Evolutionary conservation across 2,888 invertebrate genomes (phyloP).

Genomic region (Oscheius sp.): DNA sequence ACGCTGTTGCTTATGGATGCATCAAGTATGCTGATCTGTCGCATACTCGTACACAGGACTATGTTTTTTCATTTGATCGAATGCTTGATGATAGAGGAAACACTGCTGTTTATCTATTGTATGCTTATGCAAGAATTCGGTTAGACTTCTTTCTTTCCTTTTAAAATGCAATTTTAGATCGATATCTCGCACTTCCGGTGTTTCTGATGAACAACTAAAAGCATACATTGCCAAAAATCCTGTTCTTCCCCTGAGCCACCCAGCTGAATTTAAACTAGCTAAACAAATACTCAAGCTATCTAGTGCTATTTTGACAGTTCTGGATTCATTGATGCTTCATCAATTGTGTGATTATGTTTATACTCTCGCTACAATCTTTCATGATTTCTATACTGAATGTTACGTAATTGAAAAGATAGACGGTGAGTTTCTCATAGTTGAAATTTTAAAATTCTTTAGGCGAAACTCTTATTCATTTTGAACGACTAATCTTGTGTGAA

Average conservation of each 20-base stretch:
- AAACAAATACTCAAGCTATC: conserved; percentile 86
- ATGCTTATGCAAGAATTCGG: conserved; percentile 90
- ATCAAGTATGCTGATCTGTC: conserved; percentile 97
- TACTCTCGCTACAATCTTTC: conserved; percentile 88
- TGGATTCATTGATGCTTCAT: conserved; percentile 73
- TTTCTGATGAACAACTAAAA: conserved; percentile 73
- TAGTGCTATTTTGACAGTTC: conserved; percentile 83
- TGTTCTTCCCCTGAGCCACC: conserved; percentile 79
- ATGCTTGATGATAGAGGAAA: conserved; percentile 99
- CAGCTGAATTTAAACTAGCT: conserved; percentile 91
- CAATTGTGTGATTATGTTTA: conserved; percentile 90
- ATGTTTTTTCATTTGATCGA: conserved; percentile 96
- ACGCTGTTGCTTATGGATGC: conserved; percentile 94
- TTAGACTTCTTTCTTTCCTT: conserved; percentile 72
- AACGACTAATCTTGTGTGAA: conserved; percentile 89
- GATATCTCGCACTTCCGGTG: conserved; percentile 72
- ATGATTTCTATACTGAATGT: conserved; percentile 96
- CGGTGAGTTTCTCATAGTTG: conserved; percentile 28
- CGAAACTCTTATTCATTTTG: conserved; percentile 78
- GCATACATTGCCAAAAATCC: conserved; percentile 76
- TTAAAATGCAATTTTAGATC: conserved; percentile 69
- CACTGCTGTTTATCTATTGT: conserved; percentile 95
- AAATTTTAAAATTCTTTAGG: conserved; percentile 18
- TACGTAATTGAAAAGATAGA: conserved; percentile 92
- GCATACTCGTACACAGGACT: conserved; percentile 88